Evolutionary conservation across 2,797 vertebrate genomes (phyloP).

Genomic region (Xyrichtys novacula): DNA sequence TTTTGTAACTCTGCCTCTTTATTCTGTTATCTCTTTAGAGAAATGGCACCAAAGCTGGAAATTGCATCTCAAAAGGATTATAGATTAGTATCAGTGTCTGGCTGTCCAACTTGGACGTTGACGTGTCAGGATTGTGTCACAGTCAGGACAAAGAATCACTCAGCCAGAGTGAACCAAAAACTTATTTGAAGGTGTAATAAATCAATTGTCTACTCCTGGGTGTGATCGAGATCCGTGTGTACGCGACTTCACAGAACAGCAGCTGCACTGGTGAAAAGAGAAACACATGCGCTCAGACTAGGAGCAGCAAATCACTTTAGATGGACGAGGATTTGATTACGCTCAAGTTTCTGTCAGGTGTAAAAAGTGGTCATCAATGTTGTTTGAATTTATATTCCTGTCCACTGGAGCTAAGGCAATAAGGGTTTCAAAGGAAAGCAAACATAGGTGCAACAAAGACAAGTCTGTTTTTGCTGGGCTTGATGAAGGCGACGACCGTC

Average conservation of each 20-base stretch:
- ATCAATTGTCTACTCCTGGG: constrained; percentile 32
- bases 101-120: constrained; percentile 49
- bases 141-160: constrained; percentile 33
- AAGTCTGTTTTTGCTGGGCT: too few species aligned
- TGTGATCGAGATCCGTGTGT: neutral
- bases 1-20: constrained; percentile 10
- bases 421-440: too few species aligned
- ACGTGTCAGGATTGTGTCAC: constrained; percentile 36
- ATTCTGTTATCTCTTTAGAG: constrained; percentile 17
- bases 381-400: constrained; percentile 8
- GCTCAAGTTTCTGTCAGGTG: neutral
- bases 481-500: too few species aligned
- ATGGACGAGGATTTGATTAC: neutral
- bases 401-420: too few species aligned
- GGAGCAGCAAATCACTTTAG: neutral
- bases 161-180: constrained; percentile 29
- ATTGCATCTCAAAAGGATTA: constrained; percentile 57
- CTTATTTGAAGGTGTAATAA: constrained; percentile 53
- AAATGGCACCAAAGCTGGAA: constrained; percentile 39
- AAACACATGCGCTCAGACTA: neutral
- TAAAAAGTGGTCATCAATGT: too few species aligned
- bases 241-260: constrained; percentile 8
- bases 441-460: too few species aligned
- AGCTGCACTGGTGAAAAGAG: constrained; percentile 23
- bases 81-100: constrained; percentile 60